These are phyloP conservation scores for Murina feae DNA, from an alignment of 2,113 vertebrate genomes.

Conservation along the genomic window DNA sequence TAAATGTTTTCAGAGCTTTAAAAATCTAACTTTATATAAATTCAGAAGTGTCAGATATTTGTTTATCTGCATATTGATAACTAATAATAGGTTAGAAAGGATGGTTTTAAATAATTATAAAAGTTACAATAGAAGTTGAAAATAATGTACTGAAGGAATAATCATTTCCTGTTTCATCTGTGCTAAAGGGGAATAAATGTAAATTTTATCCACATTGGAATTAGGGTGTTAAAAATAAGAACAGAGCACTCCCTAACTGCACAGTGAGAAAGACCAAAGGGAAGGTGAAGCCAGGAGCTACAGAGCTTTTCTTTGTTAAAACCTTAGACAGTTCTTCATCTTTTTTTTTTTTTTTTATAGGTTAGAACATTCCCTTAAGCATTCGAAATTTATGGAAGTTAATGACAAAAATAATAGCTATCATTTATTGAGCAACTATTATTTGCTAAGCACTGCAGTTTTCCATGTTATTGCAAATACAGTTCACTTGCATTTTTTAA, in stretches of 20 bases:
- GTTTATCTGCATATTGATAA: constrained; percentile 5
- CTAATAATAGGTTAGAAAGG: neutral
- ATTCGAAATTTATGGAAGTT: neutral
- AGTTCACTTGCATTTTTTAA: neutral
- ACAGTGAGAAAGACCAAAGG: neutral
- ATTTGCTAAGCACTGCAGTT: neutral
- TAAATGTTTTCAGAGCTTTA: constrained; percentile 7
- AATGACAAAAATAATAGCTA: neutral
- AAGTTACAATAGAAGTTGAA: neutral
- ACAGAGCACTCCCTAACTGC: neutral
- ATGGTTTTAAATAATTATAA: neutral
- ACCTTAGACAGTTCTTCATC: neutral
- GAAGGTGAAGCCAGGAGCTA: neutral
- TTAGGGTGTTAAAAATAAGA: neutral
- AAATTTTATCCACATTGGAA: neutral
- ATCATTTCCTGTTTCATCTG: neutral
- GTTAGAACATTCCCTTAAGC: neutral
- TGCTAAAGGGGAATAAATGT: neutral
- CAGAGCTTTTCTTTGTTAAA: constrained; percentile 12
- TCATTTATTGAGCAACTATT: constrained; percentile 22
- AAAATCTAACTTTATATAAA: constrained; percentile 13
- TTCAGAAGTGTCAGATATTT: neutral
- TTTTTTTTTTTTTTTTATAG: neutral
- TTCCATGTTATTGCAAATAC: neutral
- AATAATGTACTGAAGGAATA: neutral